Conservation (phyloP, 2,888 invertebrate species). For the Caenorhabditis sp. region DNA sequence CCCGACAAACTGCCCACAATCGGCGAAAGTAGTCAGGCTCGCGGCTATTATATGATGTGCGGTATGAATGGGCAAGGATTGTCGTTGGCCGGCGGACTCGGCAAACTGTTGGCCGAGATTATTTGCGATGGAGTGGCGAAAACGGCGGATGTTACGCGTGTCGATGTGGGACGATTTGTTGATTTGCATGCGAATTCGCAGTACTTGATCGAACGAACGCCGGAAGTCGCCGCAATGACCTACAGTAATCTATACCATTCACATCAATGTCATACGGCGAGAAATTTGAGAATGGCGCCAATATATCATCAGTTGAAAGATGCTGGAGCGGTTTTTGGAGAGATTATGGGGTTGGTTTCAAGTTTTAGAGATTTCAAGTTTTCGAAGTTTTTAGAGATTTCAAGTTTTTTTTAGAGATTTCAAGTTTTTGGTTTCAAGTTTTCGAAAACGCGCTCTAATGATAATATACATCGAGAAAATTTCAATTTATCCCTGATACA, state of each 20-base stretch:
- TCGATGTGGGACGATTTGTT: constrained; percentile 88
- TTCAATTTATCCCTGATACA: too few species aligned
- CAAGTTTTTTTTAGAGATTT: too few species aligned
- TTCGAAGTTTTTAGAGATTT: background rate
- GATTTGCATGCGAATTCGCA: constrained; percentile 92
- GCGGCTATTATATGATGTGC: constrained; percentile 89
- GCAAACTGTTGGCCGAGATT: constrained; percentile 83
- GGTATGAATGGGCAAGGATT: constrained; percentile 97
- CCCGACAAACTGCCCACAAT: constrained; percentile 95
- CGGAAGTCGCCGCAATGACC: constrained; percentile 78
- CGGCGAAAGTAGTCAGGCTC: constrained; percentile 90
- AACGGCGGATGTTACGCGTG: constrained; percentile 81
- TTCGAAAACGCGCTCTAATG: too few species aligned
- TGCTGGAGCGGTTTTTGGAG: constrained; percentile 92
- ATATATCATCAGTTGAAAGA: constrained; percentile 90
- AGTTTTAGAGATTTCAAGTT: background rate
- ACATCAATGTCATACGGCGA: constrained; percentile 79
- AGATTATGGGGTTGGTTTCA: constrained; percentile 83
- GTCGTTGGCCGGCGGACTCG: constrained; percentile 93
- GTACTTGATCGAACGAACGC: constrained; percentile 87
- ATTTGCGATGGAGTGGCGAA: constrained; percentile 80
- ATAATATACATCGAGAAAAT: too few species aligned
- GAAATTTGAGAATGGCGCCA: constrained; percentile 90
- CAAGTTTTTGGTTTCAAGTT: too few species aligned
- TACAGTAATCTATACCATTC: constrained; percentile 78